These are phyloP conservation scores for Gymnocheta viridis DNA, from an alignment of 2,888 invertebrate species.

Conservation along the genomic window DNA sequence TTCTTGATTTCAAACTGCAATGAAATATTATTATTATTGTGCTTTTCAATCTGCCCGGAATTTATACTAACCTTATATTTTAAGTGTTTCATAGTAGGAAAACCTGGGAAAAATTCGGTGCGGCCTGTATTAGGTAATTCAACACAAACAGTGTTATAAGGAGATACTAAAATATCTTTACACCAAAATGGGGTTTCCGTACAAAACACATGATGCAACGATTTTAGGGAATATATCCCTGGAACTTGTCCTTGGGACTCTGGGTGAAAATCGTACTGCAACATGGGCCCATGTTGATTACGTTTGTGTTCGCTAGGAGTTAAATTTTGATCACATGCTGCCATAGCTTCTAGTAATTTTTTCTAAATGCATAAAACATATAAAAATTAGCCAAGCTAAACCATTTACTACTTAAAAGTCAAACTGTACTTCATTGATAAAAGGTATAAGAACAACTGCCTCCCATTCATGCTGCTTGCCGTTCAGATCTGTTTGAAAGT, in stretches of 20 bases:
- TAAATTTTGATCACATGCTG: constrained; percentile 85
- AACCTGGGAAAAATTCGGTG: constrained; percentile 89
- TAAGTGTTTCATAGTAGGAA: constrained; percentile 94
- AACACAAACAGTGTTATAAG: constrained; percentile 73
- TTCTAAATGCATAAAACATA: constrained; percentile 80
- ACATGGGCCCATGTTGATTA: constrained; percentile 94
- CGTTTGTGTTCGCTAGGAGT: constrained; percentile 87
- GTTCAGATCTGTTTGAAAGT: constrained; percentile 97
- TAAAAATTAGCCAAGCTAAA: not conserved
- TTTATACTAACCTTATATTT: constrained; percentile 86
- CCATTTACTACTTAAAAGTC: not conserved
- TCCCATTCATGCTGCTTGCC: constrained; percentile 99
- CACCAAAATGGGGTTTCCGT: constrained; percentile 76
- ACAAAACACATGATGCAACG: constrained; percentile 80
- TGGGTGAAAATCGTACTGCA: constrained; percentile 87
- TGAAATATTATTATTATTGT: constrained; percentile 27
- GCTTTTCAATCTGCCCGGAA: not conserved
- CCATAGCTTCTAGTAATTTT: constrained; percentile 89
- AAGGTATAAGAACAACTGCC: constrained; percentile 95
- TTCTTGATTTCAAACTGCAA: constrained; percentile 86
- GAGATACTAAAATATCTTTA: constrained; percentile 73
- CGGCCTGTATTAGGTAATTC: constrained; percentile 75
- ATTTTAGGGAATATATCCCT: constrained; percentile 85
- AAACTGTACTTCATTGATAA: constrained; percentile 89
- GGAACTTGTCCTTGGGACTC: constrained; percentile 84